Evolutionary conservation across 2,797 vertebrate genomes (phyloP), one percentile per base, ranked within the genome.

Genomic region (Limnodromus scolopaceus): DNA sequence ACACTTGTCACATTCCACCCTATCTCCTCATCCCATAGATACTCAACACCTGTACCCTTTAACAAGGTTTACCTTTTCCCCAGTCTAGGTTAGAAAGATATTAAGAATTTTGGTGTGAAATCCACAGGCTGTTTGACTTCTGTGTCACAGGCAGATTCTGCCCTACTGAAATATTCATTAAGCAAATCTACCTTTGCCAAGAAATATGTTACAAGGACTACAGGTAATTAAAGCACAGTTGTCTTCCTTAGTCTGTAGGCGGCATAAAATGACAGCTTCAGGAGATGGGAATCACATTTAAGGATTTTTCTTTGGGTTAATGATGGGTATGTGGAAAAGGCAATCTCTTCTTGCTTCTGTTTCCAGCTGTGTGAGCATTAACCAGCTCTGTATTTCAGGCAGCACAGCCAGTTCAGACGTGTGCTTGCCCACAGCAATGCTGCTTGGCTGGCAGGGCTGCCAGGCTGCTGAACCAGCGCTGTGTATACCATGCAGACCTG

Each of bases 341-440:
- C 48, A 66, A 46, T 34, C n/a, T 60, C 66, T 41, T 65, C 65
- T 79, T 76, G 66, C 55, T 89, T 86, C 51, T 55, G 48, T 85
- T 89, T 68, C n/a, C 84, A 85, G 82, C 60, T 66, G n/a, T 2
- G n/a, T 95, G 84, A 91, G 64, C 89, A 83, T 70, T 77, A 61
- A 7, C 7, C 63, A 69, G 63, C 84, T 58, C 63, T 79, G 53
- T 36, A 16, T 34, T 85, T 30, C 63, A 82, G 54, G 6, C 11
- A 82, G 78, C 57, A 32, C 25, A 68, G 74, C 16, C 8, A 24
- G 22, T 25, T 28, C 71, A 61, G 58, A 43, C 0, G 1, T 39
- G 66, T 30, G 49, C 71, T 86, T 66, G 55, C 48, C 66, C 84
- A 16, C 54, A 83, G 78, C 89, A 39, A 1, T 6, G 27, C 38